These are phyloP conservation scores for Nasalis larvatus DNA, from an alignment of 2,113 vertebrate genomes.

Conservation along the genomic window DNA sequence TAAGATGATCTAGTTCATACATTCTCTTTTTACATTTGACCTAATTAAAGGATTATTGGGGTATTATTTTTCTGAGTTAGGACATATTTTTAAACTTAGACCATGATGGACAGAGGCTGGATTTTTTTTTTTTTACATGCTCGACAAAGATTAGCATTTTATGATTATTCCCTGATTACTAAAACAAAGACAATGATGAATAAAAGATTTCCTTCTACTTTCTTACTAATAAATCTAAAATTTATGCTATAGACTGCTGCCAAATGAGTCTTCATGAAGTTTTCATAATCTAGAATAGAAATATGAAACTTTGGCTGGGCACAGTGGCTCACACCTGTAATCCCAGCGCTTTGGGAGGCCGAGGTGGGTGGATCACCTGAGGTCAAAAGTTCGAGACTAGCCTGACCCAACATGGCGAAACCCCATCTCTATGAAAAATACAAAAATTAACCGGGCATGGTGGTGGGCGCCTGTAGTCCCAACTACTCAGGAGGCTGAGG, in stretches of 20 bases:
- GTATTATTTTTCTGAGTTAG: conserved; percentile 3
- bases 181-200: neutral
- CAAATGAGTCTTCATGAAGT: conserved; percentile 33
- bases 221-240: neutral
- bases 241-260: neutral
- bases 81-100: neutral
- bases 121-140: neutral
- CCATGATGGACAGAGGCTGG: neutral
- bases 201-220: neutral
- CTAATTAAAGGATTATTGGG: neutral
- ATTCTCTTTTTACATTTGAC: neutral
- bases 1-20: neutral
- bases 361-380: too few relatives aligned
- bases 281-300: conserved; percentile 4
- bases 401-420: too few relatives aligned
- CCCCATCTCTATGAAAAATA: too few relatives aligned
- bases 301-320: too few relatives aligned
- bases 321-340: too few relatives aligned
- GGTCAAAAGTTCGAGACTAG: too few relatives aligned
- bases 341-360: too few relatives aligned
- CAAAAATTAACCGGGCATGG: too few relatives aligned
- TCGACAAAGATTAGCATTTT: neutral
- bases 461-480: too few relatives aligned
- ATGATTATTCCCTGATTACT: neutral
- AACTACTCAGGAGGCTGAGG: too few relatives aligned